phyloP scores from a whole-genome alignment of 2,888 invertebrate genomes.

The Hoplodrina ambigua region DNA sequence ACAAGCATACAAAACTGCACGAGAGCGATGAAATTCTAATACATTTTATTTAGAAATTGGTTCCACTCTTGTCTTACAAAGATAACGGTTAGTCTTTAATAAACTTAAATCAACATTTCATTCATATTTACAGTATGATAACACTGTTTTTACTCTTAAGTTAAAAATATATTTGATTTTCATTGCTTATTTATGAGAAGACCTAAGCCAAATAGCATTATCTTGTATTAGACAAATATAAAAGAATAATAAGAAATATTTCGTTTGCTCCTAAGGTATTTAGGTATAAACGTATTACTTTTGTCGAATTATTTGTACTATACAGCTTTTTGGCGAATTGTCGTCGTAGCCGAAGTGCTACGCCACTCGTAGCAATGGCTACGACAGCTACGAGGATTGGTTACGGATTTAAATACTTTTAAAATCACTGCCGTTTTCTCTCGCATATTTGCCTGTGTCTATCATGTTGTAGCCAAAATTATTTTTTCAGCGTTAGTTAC shows the following conservation, averaged over 20 bases:
- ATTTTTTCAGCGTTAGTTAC: background rate
- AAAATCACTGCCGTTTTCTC: background rate
- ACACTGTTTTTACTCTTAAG: background rate
- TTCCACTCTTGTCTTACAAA: background rate
- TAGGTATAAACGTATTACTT: background rate
- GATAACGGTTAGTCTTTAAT: background rate
- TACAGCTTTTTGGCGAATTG: background rate
- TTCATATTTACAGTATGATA: too few relatives aligned
- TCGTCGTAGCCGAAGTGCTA: slow-evolving; percentile 26
- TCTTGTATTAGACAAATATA: background rate
- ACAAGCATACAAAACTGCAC: too few relatives aligned
- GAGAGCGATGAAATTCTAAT: background rate
- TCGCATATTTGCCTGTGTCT: background rate
- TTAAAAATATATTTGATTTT: background rate
- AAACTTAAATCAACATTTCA: background rate
- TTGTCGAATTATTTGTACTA: background rate
- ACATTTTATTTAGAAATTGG: background rate
- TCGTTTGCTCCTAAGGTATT: too few relatives aligned
- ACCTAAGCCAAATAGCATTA: background rate
- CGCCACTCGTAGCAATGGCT: slow-evolving; percentile 19
- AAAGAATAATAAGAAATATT: too few relatives aligned
- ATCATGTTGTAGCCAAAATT: background rate
- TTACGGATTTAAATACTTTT: background rate
- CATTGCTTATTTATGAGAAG: background rate
- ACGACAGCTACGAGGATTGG: slow-evolving; percentile 8